phyloP scores from a whole-genome alignment of 1,140 invertebrate genomes.

The Hyles euphorbiae region DNA sequence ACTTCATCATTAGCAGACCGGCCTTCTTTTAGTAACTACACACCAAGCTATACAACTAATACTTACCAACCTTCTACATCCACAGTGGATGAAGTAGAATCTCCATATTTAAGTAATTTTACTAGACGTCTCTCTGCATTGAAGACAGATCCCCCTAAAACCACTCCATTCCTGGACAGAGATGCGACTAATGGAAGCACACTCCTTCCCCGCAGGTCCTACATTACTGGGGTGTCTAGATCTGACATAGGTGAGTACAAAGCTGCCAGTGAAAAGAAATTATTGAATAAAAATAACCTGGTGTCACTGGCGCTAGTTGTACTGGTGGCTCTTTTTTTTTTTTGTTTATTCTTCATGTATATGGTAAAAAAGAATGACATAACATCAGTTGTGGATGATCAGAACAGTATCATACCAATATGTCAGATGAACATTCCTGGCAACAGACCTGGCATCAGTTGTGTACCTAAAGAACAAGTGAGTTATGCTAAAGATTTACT shows the following conservation, averaged over 20 bases:
- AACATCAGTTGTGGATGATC: constrained; percentile 63
- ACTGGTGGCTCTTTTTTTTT: constrained; percentile 80
- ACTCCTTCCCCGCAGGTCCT: constrained; percentile 50
- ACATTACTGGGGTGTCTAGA: constrained; percentile 51
- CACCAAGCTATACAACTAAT: constrained; percentile 44
- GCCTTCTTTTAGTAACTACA: constrained; percentile 44
- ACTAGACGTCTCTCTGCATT: constrained; percentile 77
- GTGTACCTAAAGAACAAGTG: constrained; percentile 76
- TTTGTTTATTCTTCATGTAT: constrained; percentile 80
- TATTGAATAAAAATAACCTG: constrained; percentile 76
- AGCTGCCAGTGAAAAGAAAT: constrained; percentile 65
- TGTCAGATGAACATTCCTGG: constrained; percentile 69
- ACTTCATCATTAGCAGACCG: constrained; percentile 53
- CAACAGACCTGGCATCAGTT: constrained; percentile 76
- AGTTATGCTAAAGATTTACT: constrained; percentile 77
- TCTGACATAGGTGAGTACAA: constrained; percentile 71
- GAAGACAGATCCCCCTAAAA: constrained; percentile 62
- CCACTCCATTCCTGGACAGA: constrained; percentile 42
- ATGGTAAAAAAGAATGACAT: constrained; percentile 77
- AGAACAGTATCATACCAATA: constrained; percentile 75
- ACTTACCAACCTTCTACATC: constrained; percentile 56
- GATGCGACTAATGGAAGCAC: constrained; percentile 63
- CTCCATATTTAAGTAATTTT: constrained; percentile 81
- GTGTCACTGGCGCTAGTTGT: constrained; percentile 79
- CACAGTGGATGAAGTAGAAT: constrained; percentile 72